phyloP scores from a whole-genome alignment of 2,797 vertebrate genomes.

The Phalloptychus januarius region DNA sequence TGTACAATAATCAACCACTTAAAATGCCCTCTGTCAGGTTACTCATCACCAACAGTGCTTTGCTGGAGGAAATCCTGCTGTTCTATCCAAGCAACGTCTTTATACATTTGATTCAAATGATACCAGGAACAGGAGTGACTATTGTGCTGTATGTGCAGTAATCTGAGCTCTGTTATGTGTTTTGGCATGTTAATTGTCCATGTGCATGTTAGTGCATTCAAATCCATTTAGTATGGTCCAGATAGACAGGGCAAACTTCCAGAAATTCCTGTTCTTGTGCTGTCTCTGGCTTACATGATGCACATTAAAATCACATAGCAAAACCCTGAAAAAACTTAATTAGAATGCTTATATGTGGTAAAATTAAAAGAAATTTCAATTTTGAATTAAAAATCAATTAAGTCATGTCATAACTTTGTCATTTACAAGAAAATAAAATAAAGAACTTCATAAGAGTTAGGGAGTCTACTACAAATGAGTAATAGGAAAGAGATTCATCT shows the following conservation, averaged over 20 bases:
- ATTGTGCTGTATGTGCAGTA: neutral
- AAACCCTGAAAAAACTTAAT: neutral
- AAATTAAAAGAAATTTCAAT: neutral
- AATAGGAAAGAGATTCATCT: neutral
- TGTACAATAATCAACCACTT: neutral
- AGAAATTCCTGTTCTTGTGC: neutral
- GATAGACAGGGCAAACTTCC: neutral
- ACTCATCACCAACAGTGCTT: neutral
- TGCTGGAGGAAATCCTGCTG: neutral
- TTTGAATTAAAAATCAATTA: neutral
- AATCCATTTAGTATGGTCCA: neutral
- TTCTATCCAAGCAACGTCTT: neutral
- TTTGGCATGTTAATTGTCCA: slow-evolving; percentile 3
- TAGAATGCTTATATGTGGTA: neutral
- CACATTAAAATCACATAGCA: neutral
- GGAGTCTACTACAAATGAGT: neutral
- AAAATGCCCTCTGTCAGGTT: neutral
- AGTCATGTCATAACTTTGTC: neutral
- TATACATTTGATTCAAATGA: neutral
- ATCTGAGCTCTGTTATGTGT: slow-evolving; percentile 1
- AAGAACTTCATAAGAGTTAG: neutral
- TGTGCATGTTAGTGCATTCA: neutral
- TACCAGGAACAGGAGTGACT: neutral
- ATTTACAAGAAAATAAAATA: neutral
- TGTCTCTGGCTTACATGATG: neutral